A percentile compares a stretch with the other conserved stretches of the same genome.
phyloP scores from a whole-genome alignment of 1,140 invertebrate species.

The Cheumatopsyche charites region DNA sequence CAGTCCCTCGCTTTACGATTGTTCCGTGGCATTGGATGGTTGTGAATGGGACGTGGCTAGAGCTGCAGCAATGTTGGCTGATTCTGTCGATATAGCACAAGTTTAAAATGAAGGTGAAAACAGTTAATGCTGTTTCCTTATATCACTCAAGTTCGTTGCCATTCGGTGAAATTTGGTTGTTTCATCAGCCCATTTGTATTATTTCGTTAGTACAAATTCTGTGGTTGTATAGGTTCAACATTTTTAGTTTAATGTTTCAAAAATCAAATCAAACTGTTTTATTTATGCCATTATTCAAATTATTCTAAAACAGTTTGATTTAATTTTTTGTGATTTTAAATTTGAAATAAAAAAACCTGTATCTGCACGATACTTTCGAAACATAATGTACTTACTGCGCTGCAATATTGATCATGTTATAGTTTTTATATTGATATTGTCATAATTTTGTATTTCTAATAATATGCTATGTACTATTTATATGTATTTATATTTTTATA shows the following conservation, averaged over 20 bases:
- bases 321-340: too few relatives aligned
- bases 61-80: constrained; percentile 39
- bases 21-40: constrained; percentile 40
- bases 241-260: neutral
- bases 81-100: constrained; percentile 37
- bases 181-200: too few relatives aligned
- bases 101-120: constrained; percentile 26
- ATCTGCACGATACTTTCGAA: too few relatives aligned
- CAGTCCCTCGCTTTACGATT: constrained; percentile 35
- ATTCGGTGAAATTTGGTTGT: neutral
- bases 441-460: too few relatives aligned
- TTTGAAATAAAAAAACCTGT: too few relatives aligned
- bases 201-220: neutral
- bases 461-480: too few relatives aligned
- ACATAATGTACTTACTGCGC: constrained; percentile 9
- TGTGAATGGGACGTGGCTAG: constrained; percentile 41
- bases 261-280: too few relatives aligned
- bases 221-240: constrained; percentile 5
- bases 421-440: too few relatives aligned
- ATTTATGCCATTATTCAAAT: too few relatives aligned
- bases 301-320: too few relatives aligned
- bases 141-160: neutral
- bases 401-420: neutral
- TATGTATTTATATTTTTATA: too few relatives aligned
- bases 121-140: neutral